Evolutionary conservation across 2,888 invertebrate species (phyloP).

Genomic region (Xylota segnis): DNA sequence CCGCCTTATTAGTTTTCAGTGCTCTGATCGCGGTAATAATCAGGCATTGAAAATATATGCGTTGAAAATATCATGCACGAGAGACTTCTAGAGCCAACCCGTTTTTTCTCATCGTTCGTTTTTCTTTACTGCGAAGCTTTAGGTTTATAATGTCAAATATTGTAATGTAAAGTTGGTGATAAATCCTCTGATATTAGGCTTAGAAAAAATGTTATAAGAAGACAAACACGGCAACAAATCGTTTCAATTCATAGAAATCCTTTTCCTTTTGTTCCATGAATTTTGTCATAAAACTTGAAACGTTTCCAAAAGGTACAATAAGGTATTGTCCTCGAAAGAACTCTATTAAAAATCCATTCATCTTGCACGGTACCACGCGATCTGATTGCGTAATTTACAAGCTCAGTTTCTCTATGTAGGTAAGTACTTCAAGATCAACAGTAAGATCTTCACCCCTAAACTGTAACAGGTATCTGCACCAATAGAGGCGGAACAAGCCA

Average conservation of each 20-base stretch:
- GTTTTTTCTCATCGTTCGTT: too few relatives aligned
- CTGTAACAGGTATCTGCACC: constrained; percentile 1
- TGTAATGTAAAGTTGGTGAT: not conserved
- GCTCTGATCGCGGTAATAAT: too few relatives aligned
- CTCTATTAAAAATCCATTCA: constrained; percentile 25
- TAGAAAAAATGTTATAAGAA: not conserved
- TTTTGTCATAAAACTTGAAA: not conserved
- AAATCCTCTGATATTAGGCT: not conserved
- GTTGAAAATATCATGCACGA: too few relatives aligned
- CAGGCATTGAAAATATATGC: too few relatives aligned
- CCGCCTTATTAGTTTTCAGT: too few relatives aligned
- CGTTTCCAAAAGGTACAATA: not conserved
- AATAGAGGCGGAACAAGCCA: not conserved
- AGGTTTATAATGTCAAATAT: too few relatives aligned
- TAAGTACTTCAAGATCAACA: constrained; percentile 2
- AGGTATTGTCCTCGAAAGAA: not conserved
- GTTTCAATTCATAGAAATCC: not conserved
- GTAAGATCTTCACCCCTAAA: constrained; percentile 2
- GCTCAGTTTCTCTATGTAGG: not conserved
- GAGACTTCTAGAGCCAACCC: too few relatives aligned
- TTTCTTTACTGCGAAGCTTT: too few relatives aligned
- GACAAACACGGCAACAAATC: not conserved
- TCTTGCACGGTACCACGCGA: constrained; percentile 15
- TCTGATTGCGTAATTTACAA: constrained; percentile 39
- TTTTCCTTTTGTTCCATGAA: not conserved